Base-by-base conservation (phyloP, 2,888 invertebrate species). In the Melanostoma mellinum region DNA sequence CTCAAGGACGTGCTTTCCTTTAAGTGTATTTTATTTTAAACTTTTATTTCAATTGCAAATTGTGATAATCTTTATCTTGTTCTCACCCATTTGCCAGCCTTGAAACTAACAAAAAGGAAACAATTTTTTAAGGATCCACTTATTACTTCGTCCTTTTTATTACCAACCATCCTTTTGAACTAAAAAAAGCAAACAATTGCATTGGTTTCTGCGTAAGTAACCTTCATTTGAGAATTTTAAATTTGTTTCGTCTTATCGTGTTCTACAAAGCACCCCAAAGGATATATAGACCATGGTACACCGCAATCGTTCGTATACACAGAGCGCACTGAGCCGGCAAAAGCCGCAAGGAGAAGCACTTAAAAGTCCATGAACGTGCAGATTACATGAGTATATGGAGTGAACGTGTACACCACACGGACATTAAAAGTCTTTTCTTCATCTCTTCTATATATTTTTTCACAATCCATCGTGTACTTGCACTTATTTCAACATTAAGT, bases 151-250 rank as follows among this genome's bases (percentile, higher is more conserved):
- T 61, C 61, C 61, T 36, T 61, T 46, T 61, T 36, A 4, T 3
- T 40, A 46, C 33, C 35, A 46, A 46, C 36, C 46, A 61, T 20
- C 46, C 46, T 61, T 40, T 33, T 3, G 5, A 35, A 36, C n/a
- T 10, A 35, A 35, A 33, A 46, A 44, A 58, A 60, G 20, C 32
- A 33, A 8, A 10, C 9, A 46, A 46, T 60, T 61, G 20, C 46
- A 61, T 46, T 46, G 40, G 55, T 40, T 73, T 38, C 65, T 56
- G 35, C 40, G 67, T 56, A 67, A 58, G 67, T 67, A 52, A 67
- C 67, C 56, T 74, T 58, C 56, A 67, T 74, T 67, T n/a, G 6
- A 67, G 58, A 74, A 75, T 60, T 68, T 52, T 38, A 36, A 58
- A 67, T 58, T 50, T 50, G 3, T n/a, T 20, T 50, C 52, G 36